Conservation (phyloP, 92 coral and sea anemone genomes). For the Porites cylindrica region DNA sequence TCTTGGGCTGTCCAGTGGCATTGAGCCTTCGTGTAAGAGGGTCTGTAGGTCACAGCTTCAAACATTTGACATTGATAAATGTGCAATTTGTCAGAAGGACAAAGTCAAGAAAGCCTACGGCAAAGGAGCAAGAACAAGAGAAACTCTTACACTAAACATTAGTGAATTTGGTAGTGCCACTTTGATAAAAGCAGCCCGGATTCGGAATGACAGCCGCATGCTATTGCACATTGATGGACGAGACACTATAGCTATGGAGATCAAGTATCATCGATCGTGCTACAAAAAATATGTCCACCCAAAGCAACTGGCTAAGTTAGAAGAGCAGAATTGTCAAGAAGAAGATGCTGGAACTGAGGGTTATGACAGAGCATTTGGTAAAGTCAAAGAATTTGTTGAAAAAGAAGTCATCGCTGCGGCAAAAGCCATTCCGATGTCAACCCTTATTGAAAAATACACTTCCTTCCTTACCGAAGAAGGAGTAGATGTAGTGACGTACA, state of each 20-base stretch:
- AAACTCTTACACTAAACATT: constrained; percentile 50
- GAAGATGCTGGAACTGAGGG: constrained; percentile 50
- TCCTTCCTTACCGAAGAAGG: too few species aligned
- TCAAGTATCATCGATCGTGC: constrained; percentile 66
- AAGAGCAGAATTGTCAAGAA: constrained; percentile 47
- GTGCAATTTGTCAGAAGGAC: too few species aligned
- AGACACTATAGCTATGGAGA: constrained; percentile 70
- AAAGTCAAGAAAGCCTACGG: not conserved
- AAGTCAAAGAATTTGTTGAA: constrained; percentile 47
- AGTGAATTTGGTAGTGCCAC: constrained; percentile 47
- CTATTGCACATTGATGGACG: constrained; percentile 20
- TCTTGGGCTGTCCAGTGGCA: too few species aligned
- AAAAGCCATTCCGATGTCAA: constrained; percentile 65
- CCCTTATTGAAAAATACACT: constrained; percentile 43
- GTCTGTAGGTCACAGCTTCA: constrained; percentile 34
- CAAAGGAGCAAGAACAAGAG: constrained; percentile 61
- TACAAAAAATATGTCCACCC: constrained; percentile 43
- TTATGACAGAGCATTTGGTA: constrained; percentile 54
- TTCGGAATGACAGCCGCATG: constrained; percentile 53
- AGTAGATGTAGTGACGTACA: too few species aligned
- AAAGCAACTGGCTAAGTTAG: constrained; percentile 17
- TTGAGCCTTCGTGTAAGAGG: constrained; percentile 12
- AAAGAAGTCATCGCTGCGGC: constrained; percentile 38
- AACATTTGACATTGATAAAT: not conserved
- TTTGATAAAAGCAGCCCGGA: constrained; percentile 45